phyloP scores from a whole-genome alignment of 30 jellyfish, hydroid and myxozoan genomes.

The Sanderia malayensis region DNA sequence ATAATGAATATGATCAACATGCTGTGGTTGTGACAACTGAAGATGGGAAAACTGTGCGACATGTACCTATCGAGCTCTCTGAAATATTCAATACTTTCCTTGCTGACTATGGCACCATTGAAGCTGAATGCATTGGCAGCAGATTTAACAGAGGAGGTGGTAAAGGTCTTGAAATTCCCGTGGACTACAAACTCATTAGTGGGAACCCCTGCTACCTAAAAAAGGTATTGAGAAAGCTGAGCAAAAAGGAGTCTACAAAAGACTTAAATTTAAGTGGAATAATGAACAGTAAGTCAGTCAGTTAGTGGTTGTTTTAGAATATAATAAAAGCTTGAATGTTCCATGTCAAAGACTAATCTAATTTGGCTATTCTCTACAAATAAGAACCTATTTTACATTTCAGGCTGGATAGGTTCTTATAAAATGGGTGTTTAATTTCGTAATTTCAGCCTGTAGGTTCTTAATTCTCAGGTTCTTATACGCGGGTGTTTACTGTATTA shows the following conservation, averaged over 20 bases:
- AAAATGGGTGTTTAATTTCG: neutral
- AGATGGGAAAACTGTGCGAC: conserved; percentile 26
- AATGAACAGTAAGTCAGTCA: neutral
- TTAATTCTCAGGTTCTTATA: neutral
- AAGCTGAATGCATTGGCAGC: conserved; percentile 32
- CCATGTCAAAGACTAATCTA: neutral
- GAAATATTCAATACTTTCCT: conserved; percentile 5
- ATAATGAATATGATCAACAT: conserved; percentile 23
- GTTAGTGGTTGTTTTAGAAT: neutral
- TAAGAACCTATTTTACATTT: neutral
- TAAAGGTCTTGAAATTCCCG: conserved; percentile 23
- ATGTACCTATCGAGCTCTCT: conserved; percentile 13
- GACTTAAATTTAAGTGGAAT: conserved; percentile 21
- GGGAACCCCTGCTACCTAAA: conserved; percentile 17
- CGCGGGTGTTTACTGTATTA: too few species aligned
- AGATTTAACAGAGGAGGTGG: conserved; percentile 18
- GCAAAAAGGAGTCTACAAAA: conserved; percentile 3
- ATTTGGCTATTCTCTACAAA: conserved; percentile 1
- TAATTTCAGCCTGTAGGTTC: neutral
- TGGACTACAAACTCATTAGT: conserved; percentile 14
- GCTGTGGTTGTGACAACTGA: conserved; percentile 13
- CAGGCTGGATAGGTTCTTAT: too few species aligned
- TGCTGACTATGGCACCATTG: conserved; percentile 8
- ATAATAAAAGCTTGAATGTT: neutral
- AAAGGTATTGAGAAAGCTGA: conserved; percentile 7